A percentile compares a stretch with the other conserved stretches of the same genome.
phyloP scores from a whole-genome alignment of 1,140 invertebrate genomes.

The Scaptomyza montana region DNA sequence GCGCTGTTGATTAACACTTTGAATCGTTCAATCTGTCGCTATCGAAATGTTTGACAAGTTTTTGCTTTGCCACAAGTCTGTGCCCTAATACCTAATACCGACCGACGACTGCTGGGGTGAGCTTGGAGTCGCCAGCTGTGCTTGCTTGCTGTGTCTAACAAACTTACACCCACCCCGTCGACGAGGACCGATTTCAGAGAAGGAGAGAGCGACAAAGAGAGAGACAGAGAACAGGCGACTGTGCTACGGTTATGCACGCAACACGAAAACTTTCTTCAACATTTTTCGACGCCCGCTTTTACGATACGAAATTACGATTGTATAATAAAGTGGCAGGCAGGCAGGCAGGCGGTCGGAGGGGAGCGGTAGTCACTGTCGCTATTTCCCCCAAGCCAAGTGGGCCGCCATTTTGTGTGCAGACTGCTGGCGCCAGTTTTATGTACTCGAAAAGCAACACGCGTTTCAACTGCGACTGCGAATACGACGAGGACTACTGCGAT shows the following conservation, averaged over 20 bases:
- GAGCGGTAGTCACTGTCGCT: neutral
- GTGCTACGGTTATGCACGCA: slow-evolving; percentile 68
- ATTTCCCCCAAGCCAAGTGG: slow-evolving; percentile 58
- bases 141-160: no score
- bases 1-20: slow-evolving; percentile 43
- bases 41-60: slow-evolving; percentile 27
- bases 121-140: no score
- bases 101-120: no score
- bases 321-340: slow-evolving; percentile 64
- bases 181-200: no score
- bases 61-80: slow-evolving; percentile 7
- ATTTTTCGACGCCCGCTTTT: slow-evolving; percentile 77
- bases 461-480: slow-evolving; percentile 38
- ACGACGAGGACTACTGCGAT: slow-evolving; percentile 6
- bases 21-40: slow-evolving; percentile 47
- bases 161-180: no score
- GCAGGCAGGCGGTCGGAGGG: neutral
- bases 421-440: slow-evolving; percentile 78
- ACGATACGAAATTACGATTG: slow-evolving; percentile 81
- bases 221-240: neutral
- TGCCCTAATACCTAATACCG: no score
- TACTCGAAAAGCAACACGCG: slow-evolving; percentile 79
- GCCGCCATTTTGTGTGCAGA: slow-evolving; percentile 80
- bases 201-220: neutral
- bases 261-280: slow-evolving; percentile 78